A percentile compares a stretch with the other conserved stretches of the same genome.
Evolutionary conservation across 1,140 invertebrate genomes (phyloP).

Genomic region (Propsilocerus akamusi): DNA sequence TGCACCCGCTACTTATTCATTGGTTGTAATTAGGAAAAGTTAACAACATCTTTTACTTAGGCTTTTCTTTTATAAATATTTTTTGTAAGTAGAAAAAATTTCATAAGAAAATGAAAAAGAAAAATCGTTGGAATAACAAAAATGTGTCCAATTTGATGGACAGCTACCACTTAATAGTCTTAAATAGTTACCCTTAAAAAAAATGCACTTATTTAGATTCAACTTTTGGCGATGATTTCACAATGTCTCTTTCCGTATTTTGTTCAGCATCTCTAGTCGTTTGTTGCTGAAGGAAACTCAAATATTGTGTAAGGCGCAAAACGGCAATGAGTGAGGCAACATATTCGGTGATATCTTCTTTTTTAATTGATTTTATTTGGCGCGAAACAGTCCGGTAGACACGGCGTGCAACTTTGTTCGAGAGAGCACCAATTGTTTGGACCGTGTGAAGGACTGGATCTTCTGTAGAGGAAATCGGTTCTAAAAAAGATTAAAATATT

Average conservation of each 20-base stretch:
- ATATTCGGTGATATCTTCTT: constrained; percentile 38
- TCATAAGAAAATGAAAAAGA: no score
- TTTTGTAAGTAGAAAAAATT: no score
- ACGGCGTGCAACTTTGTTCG: constrained; percentile 43
- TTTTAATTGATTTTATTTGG: constrained; percentile 34
- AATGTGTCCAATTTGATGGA: no score
- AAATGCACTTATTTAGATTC: neutral
- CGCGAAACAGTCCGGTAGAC: constrained; percentile 40
- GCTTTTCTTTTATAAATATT: no score
- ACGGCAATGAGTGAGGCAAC: constrained; percentile 37
- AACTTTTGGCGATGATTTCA: neutral
- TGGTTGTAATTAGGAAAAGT: no score
- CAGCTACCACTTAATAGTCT: no score
- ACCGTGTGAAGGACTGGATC: constrained; percentile 47
- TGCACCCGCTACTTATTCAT: no score
- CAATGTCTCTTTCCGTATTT: neutral
- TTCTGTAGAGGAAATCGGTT: constrained; percentile 32
- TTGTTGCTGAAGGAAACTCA: constrained; percentile 25
- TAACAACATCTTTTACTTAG: no score
- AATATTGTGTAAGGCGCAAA: constrained; percentile 34
- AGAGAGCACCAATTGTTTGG: constrained; percentile 46
- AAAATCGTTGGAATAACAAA: no score
- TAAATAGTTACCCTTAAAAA: no score
- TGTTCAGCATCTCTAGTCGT: constrained; percentile 6
- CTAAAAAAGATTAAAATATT: constrained; percentile 28